phyloP scores from a whole-genome alignment of 1,140 invertebrate genomes.

The Vollenhovia emeryi region DNA sequence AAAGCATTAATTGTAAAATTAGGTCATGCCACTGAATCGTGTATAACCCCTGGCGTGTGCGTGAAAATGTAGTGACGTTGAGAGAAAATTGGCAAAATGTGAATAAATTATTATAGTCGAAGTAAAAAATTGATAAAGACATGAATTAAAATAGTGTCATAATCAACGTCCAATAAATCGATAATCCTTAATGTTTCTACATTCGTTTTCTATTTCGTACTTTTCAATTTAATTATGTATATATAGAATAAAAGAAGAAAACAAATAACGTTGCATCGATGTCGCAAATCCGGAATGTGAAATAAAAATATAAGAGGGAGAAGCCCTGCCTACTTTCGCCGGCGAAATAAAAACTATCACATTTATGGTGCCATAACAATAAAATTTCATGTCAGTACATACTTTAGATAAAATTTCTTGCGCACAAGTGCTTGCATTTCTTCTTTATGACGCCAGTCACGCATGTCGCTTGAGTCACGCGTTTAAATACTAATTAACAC shows the following conservation, averaged over 20 bases:
- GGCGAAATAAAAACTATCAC: not conserved
- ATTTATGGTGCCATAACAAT: not conserved
- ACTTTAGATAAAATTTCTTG: constrained; percentile 9
- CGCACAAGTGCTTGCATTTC: not conserved
- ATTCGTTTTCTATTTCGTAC: not conserved
- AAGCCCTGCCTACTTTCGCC: not conserved
- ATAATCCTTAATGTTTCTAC: constrained; percentile 4
- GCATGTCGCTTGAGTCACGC: not conserved
- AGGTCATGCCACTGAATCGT: constrained; percentile 52
- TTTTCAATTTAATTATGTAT: not conserved
- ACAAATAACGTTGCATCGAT: no score
- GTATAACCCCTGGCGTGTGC: constrained; percentile 3
- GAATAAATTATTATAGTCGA: constrained; percentile 21
- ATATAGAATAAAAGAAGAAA: not conserved
- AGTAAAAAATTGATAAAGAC: not conserved
- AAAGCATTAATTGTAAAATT: constrained; percentile 54
- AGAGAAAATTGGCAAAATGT: constrained; percentile 21
- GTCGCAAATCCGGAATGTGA: not conserved
- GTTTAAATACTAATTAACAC: constrained; percentile 30
- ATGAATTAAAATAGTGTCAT: constrained; percentile 13
- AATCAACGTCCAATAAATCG: constrained; percentile 29
- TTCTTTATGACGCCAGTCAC: constrained; percentile 12
- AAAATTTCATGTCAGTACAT: constrained; percentile 16
- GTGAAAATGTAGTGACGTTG: constrained; percentile 27
- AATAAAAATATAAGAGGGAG: not conserved